phyloP scores from a whole-genome alignment of 2,888 invertebrate species.

The Siphonodentalium dalli region DNA sequence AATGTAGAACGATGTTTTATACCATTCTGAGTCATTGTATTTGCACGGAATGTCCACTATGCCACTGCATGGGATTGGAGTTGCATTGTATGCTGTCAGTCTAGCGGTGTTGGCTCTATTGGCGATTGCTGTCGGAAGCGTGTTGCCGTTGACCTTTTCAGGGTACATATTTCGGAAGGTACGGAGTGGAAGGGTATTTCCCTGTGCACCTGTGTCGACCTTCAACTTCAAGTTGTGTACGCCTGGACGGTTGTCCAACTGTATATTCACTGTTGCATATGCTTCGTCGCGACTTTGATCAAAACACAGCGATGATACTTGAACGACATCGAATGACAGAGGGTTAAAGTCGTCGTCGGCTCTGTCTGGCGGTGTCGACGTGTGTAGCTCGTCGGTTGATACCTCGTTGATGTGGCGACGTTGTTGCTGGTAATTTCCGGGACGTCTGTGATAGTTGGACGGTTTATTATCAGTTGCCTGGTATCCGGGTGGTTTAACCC shows the following conservation, averaged over 20 bases:
- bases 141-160: neutral
- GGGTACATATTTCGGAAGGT: conserved; percentile 17
- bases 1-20: conserved; percentile 14
- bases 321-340: conserved; percentile 2
- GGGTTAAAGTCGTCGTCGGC: too few species aligned
- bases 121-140: neutral
- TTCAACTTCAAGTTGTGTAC: conserved; percentile 16
- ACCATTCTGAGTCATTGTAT: neutral
- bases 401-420: neutral
- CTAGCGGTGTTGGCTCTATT: neutral
- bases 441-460: too few species aligned
- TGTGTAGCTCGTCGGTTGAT: neutral
- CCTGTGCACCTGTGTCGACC: conserved; percentile 19
- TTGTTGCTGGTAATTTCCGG: too few species aligned
- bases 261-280: conserved; percentile 1
- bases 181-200: conserved; percentile 17
- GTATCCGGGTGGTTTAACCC: too few species aligned
- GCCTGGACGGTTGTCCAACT: neutral
- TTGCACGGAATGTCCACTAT: neutral
- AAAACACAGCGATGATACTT: neutral
- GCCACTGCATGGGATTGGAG: conserved; percentile 9
- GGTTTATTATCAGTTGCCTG: too few species aligned
- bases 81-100: conserved; percentile 15
- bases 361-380: neutral
- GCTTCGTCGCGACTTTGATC: conserved; percentile 2